These are phyloP conservation scores for Lycaon pictus DNA, from an alignment of 2,113 vertebrate genomes.

Conservation along the genomic window DNA sequence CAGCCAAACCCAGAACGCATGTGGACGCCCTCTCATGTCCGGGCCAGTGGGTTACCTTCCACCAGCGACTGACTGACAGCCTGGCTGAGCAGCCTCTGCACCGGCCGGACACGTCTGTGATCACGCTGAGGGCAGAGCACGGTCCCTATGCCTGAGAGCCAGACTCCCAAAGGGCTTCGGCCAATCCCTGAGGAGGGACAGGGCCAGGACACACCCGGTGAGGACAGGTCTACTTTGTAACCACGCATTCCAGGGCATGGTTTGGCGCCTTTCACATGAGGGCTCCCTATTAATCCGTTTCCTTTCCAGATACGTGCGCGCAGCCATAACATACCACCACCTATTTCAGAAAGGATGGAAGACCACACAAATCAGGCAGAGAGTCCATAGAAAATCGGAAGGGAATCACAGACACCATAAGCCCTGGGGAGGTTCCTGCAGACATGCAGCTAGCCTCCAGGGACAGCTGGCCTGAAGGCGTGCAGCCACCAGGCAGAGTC, in stretches of 20 bases:
- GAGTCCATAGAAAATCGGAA: not conserved
- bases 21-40: not conserved
- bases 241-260: not conserved
- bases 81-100: not conserved
- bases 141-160: not conserved
- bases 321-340: not conserved
- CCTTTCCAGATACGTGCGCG: not conserved
- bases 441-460: not conserved
- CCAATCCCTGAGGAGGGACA: not conserved
- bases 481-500: slow-evolving; percentile 59
- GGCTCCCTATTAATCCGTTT: not conserved
- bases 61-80: not conserved
- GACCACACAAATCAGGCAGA: not conserved
- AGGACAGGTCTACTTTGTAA: not conserved
- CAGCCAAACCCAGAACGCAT: not conserved
- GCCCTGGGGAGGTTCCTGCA: not conserved
- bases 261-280: not conserved
- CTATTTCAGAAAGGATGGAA: not conserved
- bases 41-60: not conserved
- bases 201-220: accelerated
- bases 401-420: not conserved
- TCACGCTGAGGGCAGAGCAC: not conserved
- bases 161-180: not conserved
- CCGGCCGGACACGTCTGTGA: not conserved
- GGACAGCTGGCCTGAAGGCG: slow-evolving; percentile 31